Base-by-base conservation (phyloP, 30 jellyfish, hydroid and myxozoan species). In the Clytia hemisphaerica region DNA sequence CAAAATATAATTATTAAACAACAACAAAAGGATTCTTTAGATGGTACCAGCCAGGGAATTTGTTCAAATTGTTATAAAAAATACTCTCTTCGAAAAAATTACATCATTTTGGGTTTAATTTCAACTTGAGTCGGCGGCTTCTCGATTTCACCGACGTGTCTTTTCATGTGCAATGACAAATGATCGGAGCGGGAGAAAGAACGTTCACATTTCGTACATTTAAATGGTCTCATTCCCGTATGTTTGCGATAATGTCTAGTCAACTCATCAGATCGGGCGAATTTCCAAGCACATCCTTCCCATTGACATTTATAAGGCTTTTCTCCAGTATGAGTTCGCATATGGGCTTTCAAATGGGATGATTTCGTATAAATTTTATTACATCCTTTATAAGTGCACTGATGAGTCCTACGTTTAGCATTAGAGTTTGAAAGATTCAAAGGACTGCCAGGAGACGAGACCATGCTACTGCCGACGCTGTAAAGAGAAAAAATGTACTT, bases 321-420 rank as follows among this genome's bases (percentile, higher is more conserved):
- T 55, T 93, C 99, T 1, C 99, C 99, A 16, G 99, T 93, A 67
- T 93, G 99, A 40, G 99, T 93, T 37, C 99, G 94, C 94, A 84
- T 76, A 66, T 93, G 99, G 2, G 99, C 99, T 69, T 91, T 91
- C n/a, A 91, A 70, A 57, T 91, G 99, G 30, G 99, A 91, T 58
- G 96, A 83, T 72, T 91, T 91, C 46, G 99, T 91, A 72, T 91
- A 91, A 27, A 91, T 61, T 50, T 91, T 91, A 46, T 68, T 81
- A 79, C 99, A 91, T 28, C 99, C 95, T n/a, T 71, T 78, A 38
- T 53, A 91, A 1, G 80, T 59, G 71, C 99, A 91, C 49, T 78
- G 93, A 55, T 91, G 99, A 15, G 78, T 91, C 22, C 99, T 77
- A 6, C 94, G 65, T 62, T 73, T 86, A 46, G 35, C 62, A 48